Evolutionary conservation across 1,140 invertebrate genomes (phyloP).

Genomic region (Aporrectodea caliginosa): DNA sequence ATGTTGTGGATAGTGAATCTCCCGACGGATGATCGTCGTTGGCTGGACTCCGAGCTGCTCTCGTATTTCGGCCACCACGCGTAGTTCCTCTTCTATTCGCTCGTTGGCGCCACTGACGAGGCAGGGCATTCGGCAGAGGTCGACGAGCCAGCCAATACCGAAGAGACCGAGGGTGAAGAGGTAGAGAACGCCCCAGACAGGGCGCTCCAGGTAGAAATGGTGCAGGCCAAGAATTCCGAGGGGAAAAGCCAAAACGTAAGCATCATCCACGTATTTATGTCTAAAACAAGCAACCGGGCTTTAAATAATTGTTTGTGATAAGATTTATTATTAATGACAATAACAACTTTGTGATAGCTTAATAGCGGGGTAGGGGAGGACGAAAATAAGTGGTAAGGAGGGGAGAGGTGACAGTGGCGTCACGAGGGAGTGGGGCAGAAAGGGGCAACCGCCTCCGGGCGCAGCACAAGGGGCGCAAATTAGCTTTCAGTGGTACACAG

Average conservation of each 20-base stretch:
- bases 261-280: background rate
- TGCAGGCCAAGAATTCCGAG: conserved; percentile 17
- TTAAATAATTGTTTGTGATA: background rate
- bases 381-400: too few species aligned
- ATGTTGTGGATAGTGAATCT: background rate
- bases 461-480: too few species aligned
- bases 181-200: conserved; percentile 5
- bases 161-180: conserved; percentile 6
- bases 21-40: background rate
- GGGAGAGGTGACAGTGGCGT: too few species aligned
- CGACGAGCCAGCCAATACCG: conserved; percentile 15
- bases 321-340: too few species aligned
- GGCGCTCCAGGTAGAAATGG: conserved; percentile 13
- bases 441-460: too few species aligned
- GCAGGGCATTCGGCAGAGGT: conserved; percentile 12
- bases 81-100: conserved; percentile 3
- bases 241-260: conserved; percentile 3
- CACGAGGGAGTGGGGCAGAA: too few species aligned
- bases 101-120: conserved; percentile 11
- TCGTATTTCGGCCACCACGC: background rate
- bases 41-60: background rate
- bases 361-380: too few species aligned
- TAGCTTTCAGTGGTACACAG: too few species aligned
- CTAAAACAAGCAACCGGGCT: background rate
- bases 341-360: too few species aligned